Evolutionary conservation across 2,113 vertebrate genomes (phyloP).

Genomic region (Silurus asotus): DNA sequence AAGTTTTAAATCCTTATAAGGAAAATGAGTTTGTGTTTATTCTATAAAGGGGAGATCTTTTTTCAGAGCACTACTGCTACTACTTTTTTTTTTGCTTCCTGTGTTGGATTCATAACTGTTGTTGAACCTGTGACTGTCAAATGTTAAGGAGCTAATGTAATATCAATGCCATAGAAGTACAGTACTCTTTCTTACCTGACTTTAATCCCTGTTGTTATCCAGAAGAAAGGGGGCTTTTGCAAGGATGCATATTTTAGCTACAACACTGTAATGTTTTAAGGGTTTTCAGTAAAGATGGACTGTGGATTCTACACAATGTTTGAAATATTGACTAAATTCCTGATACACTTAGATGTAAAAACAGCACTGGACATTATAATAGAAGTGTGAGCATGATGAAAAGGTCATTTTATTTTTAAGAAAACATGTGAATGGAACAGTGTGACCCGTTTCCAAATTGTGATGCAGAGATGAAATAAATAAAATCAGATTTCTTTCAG

Average conservation of each 20-base stretch:
- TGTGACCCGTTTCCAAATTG: conserved; percentile 44
- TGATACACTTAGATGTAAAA: background rate
- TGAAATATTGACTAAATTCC: background rate
- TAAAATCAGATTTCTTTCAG: conserved; percentile 34
- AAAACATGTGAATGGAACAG: conserved; percentile 32
- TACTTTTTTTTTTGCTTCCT: conserved; percentile 17
- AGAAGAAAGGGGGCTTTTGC: background rate
- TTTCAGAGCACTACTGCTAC: conserved; percentile 17
- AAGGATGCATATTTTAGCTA: conserved; percentile 35
- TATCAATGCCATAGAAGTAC: background rate
- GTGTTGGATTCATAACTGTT: conserved; percentile 52
- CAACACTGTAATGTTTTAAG: conserved; percentile 44
- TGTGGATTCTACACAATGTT: conserved; percentile 18
- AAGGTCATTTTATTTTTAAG: conserved; percentile 49
- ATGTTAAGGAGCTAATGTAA: conserved; percentile 2
- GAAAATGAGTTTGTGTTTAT: conserved; percentile 42
- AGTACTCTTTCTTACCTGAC: background rate
- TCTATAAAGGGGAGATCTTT: conserved; percentile 15
- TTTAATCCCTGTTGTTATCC: background rate
- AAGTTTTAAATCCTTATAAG: conserved; percentile 42
- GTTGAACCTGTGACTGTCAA: conserved; percentile 37
- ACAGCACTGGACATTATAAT: conserved; percentile 3
- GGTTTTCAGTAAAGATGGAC: conserved; percentile 3
- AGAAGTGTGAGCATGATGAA: conserved; percentile 3
- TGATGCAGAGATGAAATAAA: conserved; percentile 45